Percentiles rank a stretch among this genome's conserved stretches.
These are phyloP conservation scores for Scleropages formosus DNA, from an alignment of 2,797 vertebrate species.

Conservation along the genomic window DNA sequence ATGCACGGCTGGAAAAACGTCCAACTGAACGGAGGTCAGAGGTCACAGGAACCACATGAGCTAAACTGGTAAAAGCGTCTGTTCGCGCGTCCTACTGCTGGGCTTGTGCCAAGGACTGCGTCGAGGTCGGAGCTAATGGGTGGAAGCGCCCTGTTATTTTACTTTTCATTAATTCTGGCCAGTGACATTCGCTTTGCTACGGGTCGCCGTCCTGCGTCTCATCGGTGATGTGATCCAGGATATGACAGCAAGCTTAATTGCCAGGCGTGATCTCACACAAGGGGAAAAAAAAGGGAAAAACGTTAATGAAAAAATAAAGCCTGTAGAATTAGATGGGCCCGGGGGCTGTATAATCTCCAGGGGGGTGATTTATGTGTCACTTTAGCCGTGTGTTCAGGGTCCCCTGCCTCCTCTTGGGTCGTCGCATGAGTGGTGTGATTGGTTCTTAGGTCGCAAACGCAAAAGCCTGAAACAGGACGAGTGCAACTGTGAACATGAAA, in stretches of 20 bases:
- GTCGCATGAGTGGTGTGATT: background rate
- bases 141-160: too few relatives aligned
- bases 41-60: too few relatives aligned
- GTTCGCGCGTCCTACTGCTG: too few relatives aligned
- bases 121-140: too few relatives aligned
- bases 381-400: conserved; percentile 5
- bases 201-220: conserved; percentile 55
- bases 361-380: conserved; percentile 38
- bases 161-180: too few relatives aligned
- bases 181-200: conserved; percentile 22
- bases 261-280: conserved; percentile 42
- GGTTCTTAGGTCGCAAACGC: background rate
- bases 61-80: too few relatives aligned
- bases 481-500: background rate
- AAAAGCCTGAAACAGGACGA: background rate
- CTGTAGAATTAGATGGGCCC: conserved; percentile 34
- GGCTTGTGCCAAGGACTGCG: too few relatives aligned
- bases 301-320: conserved; percentile 36
- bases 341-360: conserved; percentile 28
- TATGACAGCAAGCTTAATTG: conserved; percentile 58
- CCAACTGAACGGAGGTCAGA: too few relatives aligned
- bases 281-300: conserved; percentile 36
- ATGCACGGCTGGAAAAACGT: too few relatives aligned
- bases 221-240: conserved; percentile 55
- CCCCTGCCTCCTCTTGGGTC: background rate